Conservation (phyloP, 1,140 invertebrate genomes). For the Brachionus plicatilis region DNA sequence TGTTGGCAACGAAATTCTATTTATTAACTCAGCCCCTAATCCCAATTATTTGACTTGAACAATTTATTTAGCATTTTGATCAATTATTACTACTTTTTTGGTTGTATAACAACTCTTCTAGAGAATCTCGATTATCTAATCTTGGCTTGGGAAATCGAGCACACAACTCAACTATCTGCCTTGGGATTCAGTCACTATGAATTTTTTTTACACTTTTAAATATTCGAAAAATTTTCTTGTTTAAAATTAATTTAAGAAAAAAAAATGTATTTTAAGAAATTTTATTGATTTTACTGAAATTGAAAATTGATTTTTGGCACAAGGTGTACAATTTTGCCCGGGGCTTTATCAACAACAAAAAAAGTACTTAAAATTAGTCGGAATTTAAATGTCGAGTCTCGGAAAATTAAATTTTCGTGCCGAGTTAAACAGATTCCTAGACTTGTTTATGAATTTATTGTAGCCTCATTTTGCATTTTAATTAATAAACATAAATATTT, state of each 20-base stretch:
- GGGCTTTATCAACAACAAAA: neutral
- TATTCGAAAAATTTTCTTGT: neutral
- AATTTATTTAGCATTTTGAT: slow-evolving; percentile 2
- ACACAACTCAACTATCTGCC: neutral
- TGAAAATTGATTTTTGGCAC: neutral
- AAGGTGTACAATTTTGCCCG: neutral
- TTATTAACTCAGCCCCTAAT: neutral
- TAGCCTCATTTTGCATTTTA: neutral
- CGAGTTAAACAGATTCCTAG: neutral
- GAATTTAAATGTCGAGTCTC: neutral
- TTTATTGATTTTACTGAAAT: neutral
- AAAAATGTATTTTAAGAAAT: neutral
- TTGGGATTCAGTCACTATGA: neutral
- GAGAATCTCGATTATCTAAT: neutral
- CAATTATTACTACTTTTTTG: neutral
- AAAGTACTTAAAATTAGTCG: neutral
- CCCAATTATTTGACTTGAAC: neutral
- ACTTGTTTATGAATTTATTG: neutral
- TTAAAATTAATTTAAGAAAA: neutral
- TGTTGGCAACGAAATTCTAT: neutral
- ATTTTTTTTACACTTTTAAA: neutral
- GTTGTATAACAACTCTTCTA: neutral
- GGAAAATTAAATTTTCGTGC: neutral
- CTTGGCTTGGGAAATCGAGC: neutral
- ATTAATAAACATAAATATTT: neutral